Conservation (phyloP, 2,797 vertebrate species). For the Xiphorhynchus erythropygius region DNA sequence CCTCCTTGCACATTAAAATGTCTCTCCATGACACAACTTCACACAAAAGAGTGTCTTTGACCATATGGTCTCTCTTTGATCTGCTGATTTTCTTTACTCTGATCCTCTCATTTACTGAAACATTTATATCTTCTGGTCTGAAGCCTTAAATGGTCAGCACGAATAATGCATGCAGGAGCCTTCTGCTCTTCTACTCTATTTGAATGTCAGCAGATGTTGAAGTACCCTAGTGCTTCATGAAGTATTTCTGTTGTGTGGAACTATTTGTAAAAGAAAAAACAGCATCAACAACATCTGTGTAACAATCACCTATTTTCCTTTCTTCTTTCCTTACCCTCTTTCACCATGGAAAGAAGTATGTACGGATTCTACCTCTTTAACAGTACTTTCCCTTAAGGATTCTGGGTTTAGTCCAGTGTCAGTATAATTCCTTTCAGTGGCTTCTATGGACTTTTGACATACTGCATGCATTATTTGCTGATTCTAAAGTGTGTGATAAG, state of each 20-base stretch:
- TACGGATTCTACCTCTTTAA: neutral
- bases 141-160: slow-evolving; percentile 65
- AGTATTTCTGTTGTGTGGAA: neutral
- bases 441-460: neutral
- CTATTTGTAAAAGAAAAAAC: slow-evolving; percentile 29
- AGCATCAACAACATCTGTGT: neutral
- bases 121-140: slow-evolving; percentile 26
- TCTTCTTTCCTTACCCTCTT: neutral
- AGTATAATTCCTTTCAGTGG: neutral
- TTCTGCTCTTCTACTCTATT: neutral
- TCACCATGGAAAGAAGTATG: neutral
- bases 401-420: neutral
- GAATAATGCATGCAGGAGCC: slow-evolving; percentile 51
- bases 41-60: slow-evolving; percentile 53
- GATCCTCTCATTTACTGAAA: slow-evolving; percentile 45
- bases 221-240: neutral
- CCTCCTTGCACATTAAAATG: slow-evolving; percentile 66
- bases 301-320: neutral
- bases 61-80: slow-evolving; percentile 44
- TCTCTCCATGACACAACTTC: slow-evolving; percentile 51
- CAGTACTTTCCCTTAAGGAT: neutral
- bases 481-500: neutral
- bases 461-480: neutral
- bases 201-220: slow-evolving; percentile 23
- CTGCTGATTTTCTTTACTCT: slow-evolving; percentile 63